A percentile compares a stretch with the other conserved stretches of the same genome.
These are phyloP conservation scores for Thinocorus orbignyianus DNA, from an alignment of 2,113 vertebrate genomes.

Conservation along the genomic window DNA sequence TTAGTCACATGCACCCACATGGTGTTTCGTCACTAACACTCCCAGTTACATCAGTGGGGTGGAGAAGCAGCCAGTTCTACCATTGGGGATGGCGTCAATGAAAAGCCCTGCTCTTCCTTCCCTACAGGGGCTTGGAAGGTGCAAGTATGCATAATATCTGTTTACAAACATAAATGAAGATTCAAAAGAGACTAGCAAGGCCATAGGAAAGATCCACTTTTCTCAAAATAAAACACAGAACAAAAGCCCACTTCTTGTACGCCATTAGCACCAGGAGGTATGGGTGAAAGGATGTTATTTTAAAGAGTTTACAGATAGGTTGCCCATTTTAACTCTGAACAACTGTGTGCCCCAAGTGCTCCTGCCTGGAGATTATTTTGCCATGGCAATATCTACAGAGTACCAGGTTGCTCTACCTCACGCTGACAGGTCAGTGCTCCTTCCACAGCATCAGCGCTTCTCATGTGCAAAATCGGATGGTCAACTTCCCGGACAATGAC, in stretches of 20 bases:
- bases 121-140: background rate
- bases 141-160: background rate
- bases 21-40: background rate
- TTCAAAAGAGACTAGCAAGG: background rate
- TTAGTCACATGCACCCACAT: background rate
- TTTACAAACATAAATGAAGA: background rate
- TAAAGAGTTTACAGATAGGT: background rate
- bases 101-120: background rate
- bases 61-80: background rate
- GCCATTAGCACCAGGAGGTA: background rate
- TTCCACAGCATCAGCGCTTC: background rate
- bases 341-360: background rate
- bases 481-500: background rate
- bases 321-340: background rate
- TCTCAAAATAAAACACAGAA: background rate
- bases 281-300: background rate
- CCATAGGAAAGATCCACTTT: background rate
- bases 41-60: background rate
- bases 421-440: background rate
- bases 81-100: accelerated
- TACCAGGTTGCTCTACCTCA: background rate
- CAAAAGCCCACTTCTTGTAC: background rate
- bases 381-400: background rate
- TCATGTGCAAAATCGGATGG: background rate
- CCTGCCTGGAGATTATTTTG: background rate